A percentile compares a stretch with the other conserved stretches of the same genome.
Conservation (phyloP, 2,797 vertebrate genomes). For the Acanthurus lineatus region DNA sequence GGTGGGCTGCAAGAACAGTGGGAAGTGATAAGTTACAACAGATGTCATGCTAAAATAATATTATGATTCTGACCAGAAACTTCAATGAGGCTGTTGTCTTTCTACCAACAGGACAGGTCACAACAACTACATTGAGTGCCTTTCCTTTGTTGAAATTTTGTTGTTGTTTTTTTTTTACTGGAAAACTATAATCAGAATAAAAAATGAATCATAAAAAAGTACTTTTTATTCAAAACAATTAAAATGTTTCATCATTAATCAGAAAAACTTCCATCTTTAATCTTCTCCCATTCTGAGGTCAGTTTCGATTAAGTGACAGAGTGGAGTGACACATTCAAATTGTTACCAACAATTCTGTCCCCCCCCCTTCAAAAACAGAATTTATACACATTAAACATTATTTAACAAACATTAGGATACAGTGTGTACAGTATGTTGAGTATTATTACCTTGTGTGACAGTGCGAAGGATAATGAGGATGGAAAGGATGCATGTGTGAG, state of each 20-base stretch:
- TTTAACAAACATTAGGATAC: neutral
- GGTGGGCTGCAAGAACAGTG: neutral
- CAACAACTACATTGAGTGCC: neutral
- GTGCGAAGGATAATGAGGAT: slow-evolving; percentile 91
- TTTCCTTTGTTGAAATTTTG: too few relatives aligned
- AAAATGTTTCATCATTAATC: neutral
- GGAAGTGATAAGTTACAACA: slow-evolving; percentile 9
- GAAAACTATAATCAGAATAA: neutral
- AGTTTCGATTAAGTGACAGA: neutral
- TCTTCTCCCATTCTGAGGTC: neutral
- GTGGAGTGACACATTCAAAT: too few relatives aligned
- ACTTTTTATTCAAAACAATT: neutral
- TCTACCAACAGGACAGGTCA: neutral
- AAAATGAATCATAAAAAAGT: neutral
- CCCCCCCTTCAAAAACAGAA: too few relatives aligned
- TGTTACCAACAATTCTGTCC: too few relatives aligned
- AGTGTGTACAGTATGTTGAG: neutral
- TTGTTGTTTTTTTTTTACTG: too few relatives aligned
- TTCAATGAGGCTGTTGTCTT: neutral
- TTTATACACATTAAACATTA: too few relatives aligned
- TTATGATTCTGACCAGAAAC: neutral
- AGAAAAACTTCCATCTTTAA: neutral
- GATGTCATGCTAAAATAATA: neutral
- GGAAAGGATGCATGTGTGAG: slow-evolving; percentile 88
- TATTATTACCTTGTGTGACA: slow-evolving; percentile 88